Evolutionary conservation across 2,797 vertebrate species (phyloP), one percentile per base, ranked within the genome.

Genomic region (Cuculus canorus): DNA sequence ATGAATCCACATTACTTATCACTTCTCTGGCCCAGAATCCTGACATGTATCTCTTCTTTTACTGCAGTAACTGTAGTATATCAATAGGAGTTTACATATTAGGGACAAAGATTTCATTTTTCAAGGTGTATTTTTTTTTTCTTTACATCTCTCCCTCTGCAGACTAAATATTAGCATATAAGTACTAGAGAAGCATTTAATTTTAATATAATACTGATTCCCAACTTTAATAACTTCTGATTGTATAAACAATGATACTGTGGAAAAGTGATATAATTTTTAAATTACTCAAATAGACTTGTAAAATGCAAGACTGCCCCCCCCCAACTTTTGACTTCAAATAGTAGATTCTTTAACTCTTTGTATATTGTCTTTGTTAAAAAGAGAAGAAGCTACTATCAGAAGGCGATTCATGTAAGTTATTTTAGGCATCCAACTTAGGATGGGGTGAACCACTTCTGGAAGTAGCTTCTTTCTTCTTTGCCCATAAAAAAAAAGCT

Each of bases 291-390:
- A 65, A 60, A 54, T n/a, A 54, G 14, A 19, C 3, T 43, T 43
- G 1, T 33, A 57, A 71, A 59, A 2, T 11, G 1, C 1, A 54
- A 2, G 7, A 45, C 50, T 59, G 3, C 1, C 48, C 5, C 13
- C 39, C 39, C 15, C 11, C 22, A 65, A 17, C 7, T 30, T 57
- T n/a, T 53, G 48, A 41, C 7, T 11, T 30, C 18, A 0, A 27
- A 17, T 2, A 37, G 0, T 6, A 56, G 39, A 12, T 41, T 81
- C 19, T 60, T 7, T 41, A 54, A 8, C 27, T 14, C 19, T 83
- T 18, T 57, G 2, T 22, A 59, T 25, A 8, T 11, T 30, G 9
- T 25, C 14, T 68, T 43, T n/a, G 3, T 13, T 66, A 6, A 50
- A 70, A 94, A 78, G 23, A 50, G 37, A 61, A 75, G 18, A 4